Evolutionary conservation across 2,113 vertebrate genomes (phyloP).

Genomic region (Heterotis niloticus): DNA sequence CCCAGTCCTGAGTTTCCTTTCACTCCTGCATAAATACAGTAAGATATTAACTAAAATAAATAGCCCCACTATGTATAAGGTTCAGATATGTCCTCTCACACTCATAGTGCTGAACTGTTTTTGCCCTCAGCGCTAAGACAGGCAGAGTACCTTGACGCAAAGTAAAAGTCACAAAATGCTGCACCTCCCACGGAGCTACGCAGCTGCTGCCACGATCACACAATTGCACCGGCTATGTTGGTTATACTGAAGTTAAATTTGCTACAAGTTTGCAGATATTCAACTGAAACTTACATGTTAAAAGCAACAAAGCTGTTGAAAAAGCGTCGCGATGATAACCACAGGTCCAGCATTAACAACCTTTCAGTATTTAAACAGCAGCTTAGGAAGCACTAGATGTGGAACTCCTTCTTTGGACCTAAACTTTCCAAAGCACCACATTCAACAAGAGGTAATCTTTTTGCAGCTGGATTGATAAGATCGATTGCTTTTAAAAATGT

Average conservation of each 20-base stretch:
- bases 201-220: background rate
- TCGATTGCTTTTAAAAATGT: conserved; percentile 10
- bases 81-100: conserved; percentile 6
- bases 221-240: background rate
- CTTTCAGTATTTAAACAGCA: background rate
- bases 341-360: conserved; percentile 16
- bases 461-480: conserved; percentile 15
- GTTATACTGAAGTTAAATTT: background rate
- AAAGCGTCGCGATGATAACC: background rate
- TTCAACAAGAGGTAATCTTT: conserved; percentile 13
- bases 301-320: background rate
- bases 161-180: conserved; percentile 2
- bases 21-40: conserved; percentile 25
- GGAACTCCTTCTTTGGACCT: background rate
- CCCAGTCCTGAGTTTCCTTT: conserved; percentile 25
- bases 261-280: background rate
- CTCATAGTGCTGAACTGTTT: conserved; percentile 16
- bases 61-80: conserved; percentile 12
- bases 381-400: conserved; percentile 20
- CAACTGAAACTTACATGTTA: background rate
- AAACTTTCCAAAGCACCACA: conserved; percentile 15
- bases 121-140: conserved; percentile 18
- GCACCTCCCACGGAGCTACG: background rate
- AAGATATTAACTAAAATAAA: conserved; percentile 28
- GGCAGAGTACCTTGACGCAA: conserved; percentile 15